phyloP scores from a whole-genome alignment of 1,140 invertebrate species.

The Tetranychus cinnabarinus region DNA sequence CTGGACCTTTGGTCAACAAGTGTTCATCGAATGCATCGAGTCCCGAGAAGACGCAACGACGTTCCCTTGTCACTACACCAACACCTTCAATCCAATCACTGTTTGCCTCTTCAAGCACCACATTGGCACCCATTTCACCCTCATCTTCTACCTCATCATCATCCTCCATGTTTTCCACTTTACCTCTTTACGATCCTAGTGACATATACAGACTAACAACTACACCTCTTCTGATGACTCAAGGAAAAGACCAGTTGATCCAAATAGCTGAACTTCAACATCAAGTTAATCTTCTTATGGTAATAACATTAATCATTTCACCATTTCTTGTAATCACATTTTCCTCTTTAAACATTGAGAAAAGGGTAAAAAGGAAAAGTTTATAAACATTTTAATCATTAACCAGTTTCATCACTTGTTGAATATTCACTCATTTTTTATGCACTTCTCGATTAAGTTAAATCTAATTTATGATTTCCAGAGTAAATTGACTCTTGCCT shows the following conservation, averaged over 20 bases:
- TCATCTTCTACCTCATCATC: neutral
- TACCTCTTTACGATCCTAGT: neutral
- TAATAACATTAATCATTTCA: neutral
- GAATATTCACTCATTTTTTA: no score
- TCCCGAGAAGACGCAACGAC: neutral
- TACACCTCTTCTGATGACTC: neutral
- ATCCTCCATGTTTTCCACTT: neutral
- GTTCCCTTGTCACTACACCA: neutral
- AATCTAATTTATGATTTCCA: no score
- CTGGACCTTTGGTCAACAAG: neutral
- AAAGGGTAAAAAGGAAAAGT: no score
- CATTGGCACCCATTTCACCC: neutral
- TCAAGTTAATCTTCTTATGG: neutral
- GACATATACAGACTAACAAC: neutral
- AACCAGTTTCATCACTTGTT: no score
- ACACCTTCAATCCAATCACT: neutral
- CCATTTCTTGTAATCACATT: no score
- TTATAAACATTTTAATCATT: no score
- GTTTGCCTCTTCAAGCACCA: neutral
- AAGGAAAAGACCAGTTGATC: neutral
- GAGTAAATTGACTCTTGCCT: no score
- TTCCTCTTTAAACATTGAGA: no score
- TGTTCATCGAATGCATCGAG: neutral
- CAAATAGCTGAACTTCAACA: slow-evolving; percentile 2
- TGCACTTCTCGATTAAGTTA: no score